Evolutionary conservation across 1,140 invertebrate species (phyloP).

Genomic region (Drosophila repletoides): DNA sequence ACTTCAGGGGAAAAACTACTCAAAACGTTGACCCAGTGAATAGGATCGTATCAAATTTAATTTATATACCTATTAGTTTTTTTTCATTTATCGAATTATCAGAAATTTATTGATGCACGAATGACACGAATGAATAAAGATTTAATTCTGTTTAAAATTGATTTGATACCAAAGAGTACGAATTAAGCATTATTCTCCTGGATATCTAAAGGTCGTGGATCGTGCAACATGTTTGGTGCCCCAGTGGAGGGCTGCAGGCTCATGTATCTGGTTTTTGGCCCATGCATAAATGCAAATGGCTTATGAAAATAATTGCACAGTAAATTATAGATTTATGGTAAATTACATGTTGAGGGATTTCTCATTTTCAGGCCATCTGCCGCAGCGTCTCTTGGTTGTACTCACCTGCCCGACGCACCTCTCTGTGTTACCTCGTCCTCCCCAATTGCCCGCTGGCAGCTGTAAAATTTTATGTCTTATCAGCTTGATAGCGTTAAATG

Average conservation of each 20-base stretch:
- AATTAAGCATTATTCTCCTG: constrained; percentile 21
- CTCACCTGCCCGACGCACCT: constrained; percentile 22
- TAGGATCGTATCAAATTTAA: no score
- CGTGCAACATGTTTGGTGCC: not conserved
- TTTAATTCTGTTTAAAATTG: no score
- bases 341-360: constrained; percentile 79
- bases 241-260: constrained; percentile 8
- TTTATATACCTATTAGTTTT: no score
- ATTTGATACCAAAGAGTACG: no score
- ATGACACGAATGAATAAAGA: no score
- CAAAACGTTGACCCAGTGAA: no score
- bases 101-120: no score
- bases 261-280: constrained; percentile 18
- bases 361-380: constrained; percentile 53
- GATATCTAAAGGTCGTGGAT: constrained; percentile 7
- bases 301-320: constrained; percentile 78
- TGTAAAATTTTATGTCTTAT: constrained; percentile 61
- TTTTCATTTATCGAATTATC: no score
- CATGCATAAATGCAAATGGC: constrained; percentile 79
- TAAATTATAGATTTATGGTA: constrained; percentile 81
- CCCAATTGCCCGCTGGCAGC: constrained; percentile 30
- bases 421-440: not conserved
- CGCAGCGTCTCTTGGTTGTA: constrained; percentile 22
- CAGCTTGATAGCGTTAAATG: constrained; percentile 73
- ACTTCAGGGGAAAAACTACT: constrained; percentile 18